Base-by-base conservation (phyloP, 1,140 invertebrate genomes). In the Nephila pilipes region DNA sequence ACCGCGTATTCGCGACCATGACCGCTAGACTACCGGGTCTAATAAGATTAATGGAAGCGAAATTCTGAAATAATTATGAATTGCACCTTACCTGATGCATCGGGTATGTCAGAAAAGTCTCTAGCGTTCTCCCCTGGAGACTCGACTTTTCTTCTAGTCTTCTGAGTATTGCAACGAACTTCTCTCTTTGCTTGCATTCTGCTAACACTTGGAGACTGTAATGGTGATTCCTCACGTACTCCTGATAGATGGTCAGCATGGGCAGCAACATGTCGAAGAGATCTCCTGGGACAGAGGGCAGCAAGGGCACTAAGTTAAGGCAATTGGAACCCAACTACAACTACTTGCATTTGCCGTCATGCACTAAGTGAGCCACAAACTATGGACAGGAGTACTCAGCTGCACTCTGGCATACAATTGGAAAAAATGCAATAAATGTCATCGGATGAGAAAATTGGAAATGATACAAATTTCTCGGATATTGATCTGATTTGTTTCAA, bases 171-270 rank as follows among this genome's bases (percentile, higher is more conserved):
- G 97, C 96, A 8, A 97, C 97, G 95, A 99, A 99, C 75, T 97
- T 97, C 32, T 97, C 96, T 94, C 96, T 96, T 95, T 98, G 98
- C 95, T 99, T 99, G 95, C 98, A 99, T 95, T 99, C 98, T 0
- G 98, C 98, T 69, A 99, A 96, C 4, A 99, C 98, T 96, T 99
- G 98, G 10, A 99, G 96, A 93, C 97, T 98, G 96, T 98, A 99
- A 95, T 99, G 98, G 95, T 99, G 98, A 95, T 99, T 99, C 75
- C 98, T 95, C 16, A 99, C 98, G 95, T 99, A 99, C 96, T 99
- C 98, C 96, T 99, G 98, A 96, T 99, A 99, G 95, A 99, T 99
- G 94, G 97, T 97, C 95, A 99, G 96, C 98, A 99, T 99, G 75
- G 98, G 98, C 93, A 99, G 96, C 94, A 99, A 95, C 98, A 99